Percentiles rank a stretch among this genome's conserved stretches.
These are phyloP conservation scores for Naja naja DNA, from an alignment of 2,113 vertebrate species.

Conservation along the genomic window DNA sequence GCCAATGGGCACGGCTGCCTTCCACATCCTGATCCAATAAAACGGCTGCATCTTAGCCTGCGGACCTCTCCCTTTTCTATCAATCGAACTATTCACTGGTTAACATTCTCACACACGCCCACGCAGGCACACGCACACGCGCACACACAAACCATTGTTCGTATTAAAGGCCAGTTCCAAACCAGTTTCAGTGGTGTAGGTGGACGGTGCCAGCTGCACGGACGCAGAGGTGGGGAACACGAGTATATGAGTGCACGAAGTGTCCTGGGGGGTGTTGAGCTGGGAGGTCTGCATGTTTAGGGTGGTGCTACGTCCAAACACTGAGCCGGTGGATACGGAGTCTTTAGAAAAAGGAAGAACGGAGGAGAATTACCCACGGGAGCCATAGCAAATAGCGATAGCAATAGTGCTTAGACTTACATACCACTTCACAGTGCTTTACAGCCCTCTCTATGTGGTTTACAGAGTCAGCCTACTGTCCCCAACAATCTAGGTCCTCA, in stretches of 20 bases:
- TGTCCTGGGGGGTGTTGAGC: slow-evolving; percentile 95
- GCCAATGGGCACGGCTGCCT: background rate
- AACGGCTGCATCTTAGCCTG: background rate
- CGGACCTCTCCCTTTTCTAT: background rate
- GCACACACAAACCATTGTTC: slow-evolving; percentile 81
- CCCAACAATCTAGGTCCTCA: background rate
- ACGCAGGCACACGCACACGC: background rate
- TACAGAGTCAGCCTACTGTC: background rate
- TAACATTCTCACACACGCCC: no score
- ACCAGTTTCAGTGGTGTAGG: slow-evolving; percentile 83
- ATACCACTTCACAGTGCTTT: background rate
- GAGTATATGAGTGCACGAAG: slow-evolving; percentile 95
- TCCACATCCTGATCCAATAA: background rate
- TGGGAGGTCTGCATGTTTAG: slow-evolving; percentile 96
- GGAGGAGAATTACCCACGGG: background rate
- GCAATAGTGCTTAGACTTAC: background rate
- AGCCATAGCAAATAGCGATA: background rate
- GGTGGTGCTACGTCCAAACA: slow-evolving; percentile 95
- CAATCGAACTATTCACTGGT: no score
- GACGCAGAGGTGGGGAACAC: slow-evolving; percentile 96
- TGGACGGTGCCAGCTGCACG: slow-evolving; percentile 91
- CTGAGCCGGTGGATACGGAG: slow-evolving; percentile 93
- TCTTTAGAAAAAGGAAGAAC: slow-evolving; percentile 66
- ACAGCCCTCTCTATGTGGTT: background rate
- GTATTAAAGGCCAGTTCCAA: slow-evolving; percentile 92